phyloP scores from a whole-genome alignment of 2,113 vertebrate species.

The Fukomys damarensis region DNA sequence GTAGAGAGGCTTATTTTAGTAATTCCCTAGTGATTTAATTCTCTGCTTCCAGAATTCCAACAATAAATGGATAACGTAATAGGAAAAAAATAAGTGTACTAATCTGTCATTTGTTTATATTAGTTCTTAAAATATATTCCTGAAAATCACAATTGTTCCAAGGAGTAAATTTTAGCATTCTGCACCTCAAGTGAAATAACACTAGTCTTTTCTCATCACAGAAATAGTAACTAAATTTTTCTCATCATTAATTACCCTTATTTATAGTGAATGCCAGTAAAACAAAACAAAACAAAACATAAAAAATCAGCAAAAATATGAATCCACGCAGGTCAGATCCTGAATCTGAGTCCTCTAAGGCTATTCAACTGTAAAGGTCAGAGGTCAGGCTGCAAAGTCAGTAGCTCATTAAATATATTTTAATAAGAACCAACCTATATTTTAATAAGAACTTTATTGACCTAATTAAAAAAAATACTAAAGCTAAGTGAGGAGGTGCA shows the following conservation, averaged over 20 bases:
- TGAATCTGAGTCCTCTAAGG: background rate
- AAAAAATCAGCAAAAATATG: background rate
- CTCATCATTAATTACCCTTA: background rate
- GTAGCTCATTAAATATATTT: conserved; percentile 1
- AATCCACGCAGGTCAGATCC: background rate
- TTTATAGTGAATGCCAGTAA: background rate
- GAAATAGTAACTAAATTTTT: conserved; percentile 40
- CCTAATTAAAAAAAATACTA: background rate
- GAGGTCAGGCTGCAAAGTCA: background rate
- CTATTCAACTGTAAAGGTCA: background rate
- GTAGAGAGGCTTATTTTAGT: background rate
- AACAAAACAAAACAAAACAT: background rate
- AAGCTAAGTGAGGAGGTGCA: background rate
- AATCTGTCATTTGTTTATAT: conserved; percentile 1
- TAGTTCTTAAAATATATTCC: conserved; percentile 14
- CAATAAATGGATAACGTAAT: background rate
- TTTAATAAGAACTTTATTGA: conserved; percentile 7
- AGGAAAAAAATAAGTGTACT: background rate
- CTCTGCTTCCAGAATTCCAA: background rate
- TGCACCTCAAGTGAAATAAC: background rate
- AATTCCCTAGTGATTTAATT: background rate
- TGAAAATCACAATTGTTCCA: background rate
- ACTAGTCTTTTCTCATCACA: background rate
- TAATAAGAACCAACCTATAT: background rate
- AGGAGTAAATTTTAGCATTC: background rate